Evolutionary conservation across 2,113 vertebrate species (phyloP), one percentile per base, ranked within the genome.

Genomic region (Carlito syrichta): DNA sequence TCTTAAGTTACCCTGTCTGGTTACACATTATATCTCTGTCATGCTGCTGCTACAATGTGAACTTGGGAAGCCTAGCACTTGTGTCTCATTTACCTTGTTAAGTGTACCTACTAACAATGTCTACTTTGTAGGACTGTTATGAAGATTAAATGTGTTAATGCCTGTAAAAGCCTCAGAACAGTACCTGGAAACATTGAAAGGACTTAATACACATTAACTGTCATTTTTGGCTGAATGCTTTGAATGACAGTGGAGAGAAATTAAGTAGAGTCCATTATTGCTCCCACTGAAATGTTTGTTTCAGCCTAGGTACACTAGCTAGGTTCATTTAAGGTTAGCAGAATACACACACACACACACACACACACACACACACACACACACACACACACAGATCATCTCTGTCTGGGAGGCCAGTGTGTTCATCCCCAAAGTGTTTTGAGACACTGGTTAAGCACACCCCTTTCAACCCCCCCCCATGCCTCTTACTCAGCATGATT

Each of bases 381-480:
- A n/a, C n/a, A n/a, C n/a, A n/a, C n/a, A n/a, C n/a, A n/a, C n/a
- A n/a, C 3, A 73, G 32, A 45, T 50, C 38, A 35, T 43, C 52
- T 14, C 43, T n/a, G n/a, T n/a, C n/a, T 86, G 19, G 73, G 54
- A 69, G 58, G 58, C 48, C 23, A 35, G 0, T 9, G 0, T 77
- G 52, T 66, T 77, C 40, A 30, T 50, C 19, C 8, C 13, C n/a
- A n/a, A 43, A 14, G 25, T 79, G 56, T 88, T 73, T n/a, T n/a
- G 82, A 68, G 77, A 58, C 35, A 2, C 50, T 68, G 60, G 60
- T 43, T 30, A n/a, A 32, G 12, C 12, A 2, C 20, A 52, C 6
- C 35, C 71, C 52, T 11, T 35, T 60, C 35, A 7, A 5, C 2
- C 2, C 3, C 7, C 14, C 2, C 1, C n/a, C n/a, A n/a, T n/a